Evolutionary conservation across 35 echinoderm and acorn worm genomes (phyloP).

Genomic region (Amphiura filiformis): DNA sequence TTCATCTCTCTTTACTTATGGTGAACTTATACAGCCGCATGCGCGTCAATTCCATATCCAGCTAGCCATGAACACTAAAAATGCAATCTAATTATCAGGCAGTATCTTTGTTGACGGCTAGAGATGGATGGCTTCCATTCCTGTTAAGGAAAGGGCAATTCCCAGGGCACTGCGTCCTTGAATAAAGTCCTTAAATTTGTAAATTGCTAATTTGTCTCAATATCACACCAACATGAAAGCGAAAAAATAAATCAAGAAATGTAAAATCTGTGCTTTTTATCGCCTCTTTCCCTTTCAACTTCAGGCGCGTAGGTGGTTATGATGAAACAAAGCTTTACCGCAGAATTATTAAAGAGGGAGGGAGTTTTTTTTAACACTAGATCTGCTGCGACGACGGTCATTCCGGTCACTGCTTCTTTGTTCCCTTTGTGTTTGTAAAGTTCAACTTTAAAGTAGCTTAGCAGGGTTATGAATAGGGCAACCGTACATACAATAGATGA

Average conservation of each 20-base stretch:
- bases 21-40: too few relatives aligned
- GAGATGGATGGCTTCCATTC: background rate
- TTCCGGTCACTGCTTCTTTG: conserved; percentile 1
- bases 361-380: background rate
- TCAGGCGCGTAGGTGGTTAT: background rate
- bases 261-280: background rate
- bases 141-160: conserved; percentile 1
- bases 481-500: too few relatives aligned
- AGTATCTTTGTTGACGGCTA: background rate
- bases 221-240: background rate
- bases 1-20: too few relatives aligned
- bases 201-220: background rate
- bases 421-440: background rate
- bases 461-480: too few relatives aligned
- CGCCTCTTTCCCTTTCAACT: background rate
- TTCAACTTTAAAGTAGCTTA: too few relatives aligned
- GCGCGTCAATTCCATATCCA: too few relatives aligned
- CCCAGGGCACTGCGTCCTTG: background rate
- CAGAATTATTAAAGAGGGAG: background rate
- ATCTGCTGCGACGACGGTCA: background rate
- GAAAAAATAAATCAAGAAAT: background rate
- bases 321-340: conserved; percentile 13
- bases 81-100: background rate
- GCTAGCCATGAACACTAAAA: background rate
- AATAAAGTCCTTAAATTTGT: background rate